A percentile compares a stretch with the other conserved stretches of the same genome.
phyloP scores from a whole-genome alignment of 2,113 vertebrate genomes.

The Erinaceus europaeus region DNA sequence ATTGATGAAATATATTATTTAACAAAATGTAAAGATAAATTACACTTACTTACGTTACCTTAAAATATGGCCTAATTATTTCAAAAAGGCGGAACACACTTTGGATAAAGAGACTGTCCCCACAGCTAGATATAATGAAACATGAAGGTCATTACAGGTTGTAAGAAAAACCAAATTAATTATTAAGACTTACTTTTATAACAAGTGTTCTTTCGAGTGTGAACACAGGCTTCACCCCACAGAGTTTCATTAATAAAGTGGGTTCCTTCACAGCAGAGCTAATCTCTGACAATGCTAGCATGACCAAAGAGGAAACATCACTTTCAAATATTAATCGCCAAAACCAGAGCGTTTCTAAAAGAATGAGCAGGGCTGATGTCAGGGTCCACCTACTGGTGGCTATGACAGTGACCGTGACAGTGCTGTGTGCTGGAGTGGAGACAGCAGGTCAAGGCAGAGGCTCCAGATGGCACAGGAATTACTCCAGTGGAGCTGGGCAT shows the following conservation, averaged over 20 bases:
- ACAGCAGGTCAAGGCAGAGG: too few species aligned
- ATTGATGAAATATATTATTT: slow-evolving; percentile 69
- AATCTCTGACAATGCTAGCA: background rate
- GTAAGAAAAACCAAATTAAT: slow-evolving; percentile 65
- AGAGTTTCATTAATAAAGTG: background rate
- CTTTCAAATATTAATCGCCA: background rate
- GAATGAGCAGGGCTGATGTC: background rate
- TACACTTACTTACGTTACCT: slow-evolving; percentile 49
- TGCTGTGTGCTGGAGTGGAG: background rate
- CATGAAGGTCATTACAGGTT: slow-evolving; percentile 57
- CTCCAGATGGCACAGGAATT: too few species aligned
- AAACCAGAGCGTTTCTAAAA: background rate
- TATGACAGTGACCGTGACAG: background rate
- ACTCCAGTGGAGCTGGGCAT: rapidly evolving
- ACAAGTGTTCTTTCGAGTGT: slow-evolving; percentile 49
- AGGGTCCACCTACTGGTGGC: background rate
- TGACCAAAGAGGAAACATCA: background rate
- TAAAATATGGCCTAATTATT: slow-evolving; percentile 54
- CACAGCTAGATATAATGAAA: slow-evolving; percentile 69
- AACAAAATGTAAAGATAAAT: slow-evolving; percentile 65
- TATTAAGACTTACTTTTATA: slow-evolving; percentile 58
- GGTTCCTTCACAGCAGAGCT: background rate
- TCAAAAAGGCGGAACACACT: slow-evolving; percentile 54
- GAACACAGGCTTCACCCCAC: background rate
- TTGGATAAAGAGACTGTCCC: slow-evolving; percentile 30